Evolutionary conservation across 2,888 invertebrate species (phyloP).

Genomic region (Amphipyra berbera): DNA sequence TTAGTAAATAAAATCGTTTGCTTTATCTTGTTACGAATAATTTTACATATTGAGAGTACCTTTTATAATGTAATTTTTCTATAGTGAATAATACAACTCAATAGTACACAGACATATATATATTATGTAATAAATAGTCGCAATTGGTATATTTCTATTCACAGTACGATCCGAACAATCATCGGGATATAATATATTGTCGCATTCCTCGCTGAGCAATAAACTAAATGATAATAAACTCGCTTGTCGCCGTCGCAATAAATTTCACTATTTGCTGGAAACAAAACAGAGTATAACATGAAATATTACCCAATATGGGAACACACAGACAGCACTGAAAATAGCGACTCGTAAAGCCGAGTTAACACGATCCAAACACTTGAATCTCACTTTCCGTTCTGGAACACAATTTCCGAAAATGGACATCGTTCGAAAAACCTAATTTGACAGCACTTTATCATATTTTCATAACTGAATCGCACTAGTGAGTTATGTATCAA

Average conservation of each 20-base stretch:
- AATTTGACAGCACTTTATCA: neutral
- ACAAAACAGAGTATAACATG: slow-evolving; percentile 65
- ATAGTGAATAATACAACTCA: too few relatives aligned
- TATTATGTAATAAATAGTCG: slow-evolving; percentile 7
- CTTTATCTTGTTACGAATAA: too few relatives aligned
- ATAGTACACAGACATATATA: too few relatives aligned
- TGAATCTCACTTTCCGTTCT: slow-evolving; percentile 2
- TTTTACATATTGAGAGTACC: too few relatives aligned
- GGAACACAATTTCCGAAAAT: slow-evolving; percentile 18
- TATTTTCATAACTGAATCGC: neutral
- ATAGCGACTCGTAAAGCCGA: slow-evolving; percentile 44
- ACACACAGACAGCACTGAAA: slow-evolving; percentile 51
- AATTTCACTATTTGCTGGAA: slow-evolving; percentile 63
- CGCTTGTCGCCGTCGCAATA: slow-evolving; percentile 62
- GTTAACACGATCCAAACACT: slow-evolving; percentile 22
- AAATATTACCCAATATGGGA: slow-evolving; percentile 65
- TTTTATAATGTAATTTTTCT: too few relatives aligned
- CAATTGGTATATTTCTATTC: slow-evolving; percentile 44
- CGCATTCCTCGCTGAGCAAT: slow-evolving; percentile 54
- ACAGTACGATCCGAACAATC: slow-evolving; percentile 29
- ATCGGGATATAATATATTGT: slow-evolving; percentile 40
- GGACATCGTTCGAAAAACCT: neutral
- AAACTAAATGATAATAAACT: slow-evolving; percentile 64
- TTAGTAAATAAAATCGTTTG: neutral
- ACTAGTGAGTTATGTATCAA: neutral